Evolutionary conservation across 2,888 invertebrate species (phyloP).

Genomic region (Hartigia nigra): DNA sequence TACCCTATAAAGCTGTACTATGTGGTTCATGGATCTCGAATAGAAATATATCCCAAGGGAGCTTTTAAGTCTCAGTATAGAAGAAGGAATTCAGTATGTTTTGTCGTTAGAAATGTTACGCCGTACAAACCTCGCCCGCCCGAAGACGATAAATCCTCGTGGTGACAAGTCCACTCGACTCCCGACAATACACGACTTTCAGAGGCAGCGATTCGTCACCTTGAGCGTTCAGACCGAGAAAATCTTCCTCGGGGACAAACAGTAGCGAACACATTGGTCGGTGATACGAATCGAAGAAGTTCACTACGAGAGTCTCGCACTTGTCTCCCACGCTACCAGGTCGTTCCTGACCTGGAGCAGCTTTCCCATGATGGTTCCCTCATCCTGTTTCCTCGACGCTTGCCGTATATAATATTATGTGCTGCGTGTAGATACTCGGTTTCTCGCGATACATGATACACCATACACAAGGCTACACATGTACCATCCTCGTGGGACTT

Average conservation of each 20-base stretch:
- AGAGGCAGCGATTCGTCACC: background rate
- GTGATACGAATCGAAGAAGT: background rate
- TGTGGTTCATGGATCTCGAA: background rate
- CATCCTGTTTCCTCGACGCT: slow-evolving; percentile 6
- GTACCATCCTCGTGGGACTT: slow-evolving; percentile 22
- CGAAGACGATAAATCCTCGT: background rate
- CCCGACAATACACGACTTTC: background rate
- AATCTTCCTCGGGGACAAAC: background rate
- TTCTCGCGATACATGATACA: slow-evolving; percentile 22
- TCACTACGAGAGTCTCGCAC: slow-evolving; percentile 1
- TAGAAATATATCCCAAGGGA: background rate
- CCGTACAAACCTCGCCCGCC: background rate
- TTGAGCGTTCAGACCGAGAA: background rate
- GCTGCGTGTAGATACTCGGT: slow-evolving; percentile 25
- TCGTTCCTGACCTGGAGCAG: slow-evolving; percentile 4
- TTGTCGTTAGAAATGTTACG: background rate
- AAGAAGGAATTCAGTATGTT: background rate
- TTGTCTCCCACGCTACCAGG: slow-evolving; percentile 22
- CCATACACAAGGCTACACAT: slow-evolving; percentile 10
- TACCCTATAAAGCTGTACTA: background rate
- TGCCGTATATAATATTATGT: slow-evolving; percentile 6
- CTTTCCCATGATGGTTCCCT: slow-evolving; percentile 28
- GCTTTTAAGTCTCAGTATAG: background rate
- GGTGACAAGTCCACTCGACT: background rate
- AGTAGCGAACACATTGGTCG: background rate